phyloP scores from a whole-genome alignment of 2,113 vertebrate species.

The Echinops telfairi region DNA sequence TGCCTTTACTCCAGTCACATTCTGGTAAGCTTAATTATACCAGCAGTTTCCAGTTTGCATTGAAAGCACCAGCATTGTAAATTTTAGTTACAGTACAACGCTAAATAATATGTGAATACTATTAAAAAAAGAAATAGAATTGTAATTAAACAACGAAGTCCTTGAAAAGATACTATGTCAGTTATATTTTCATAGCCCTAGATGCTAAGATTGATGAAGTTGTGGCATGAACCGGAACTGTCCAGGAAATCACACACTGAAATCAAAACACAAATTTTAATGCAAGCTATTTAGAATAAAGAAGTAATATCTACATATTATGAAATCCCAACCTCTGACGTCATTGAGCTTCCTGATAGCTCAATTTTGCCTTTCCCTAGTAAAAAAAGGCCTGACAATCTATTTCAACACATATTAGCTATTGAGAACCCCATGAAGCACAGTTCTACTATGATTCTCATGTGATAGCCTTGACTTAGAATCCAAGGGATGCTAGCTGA shows the following conservation, averaged over 20 bases:
- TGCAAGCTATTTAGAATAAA: background rate
- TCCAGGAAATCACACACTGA: background rate
- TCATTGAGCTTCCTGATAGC: background rate
- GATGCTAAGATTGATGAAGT: background rate
- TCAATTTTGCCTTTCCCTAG: background rate
- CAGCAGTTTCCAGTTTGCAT: background rate
- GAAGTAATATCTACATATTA: background rate
- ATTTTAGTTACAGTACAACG: background rate
- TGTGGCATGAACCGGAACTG: background rate
- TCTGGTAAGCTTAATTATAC: background rate
- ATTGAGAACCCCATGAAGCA: no score
- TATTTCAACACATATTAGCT: no score
- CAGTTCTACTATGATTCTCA: no score
- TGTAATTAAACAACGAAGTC: background rate
- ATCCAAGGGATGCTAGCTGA: no score
- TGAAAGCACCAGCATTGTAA: slow-evolving; percentile 4
- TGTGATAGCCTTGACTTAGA: no score
- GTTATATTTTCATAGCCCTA: background rate
- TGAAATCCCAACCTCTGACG: background rate
- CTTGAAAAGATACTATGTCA: background rate
- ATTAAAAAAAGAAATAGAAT: background rate
- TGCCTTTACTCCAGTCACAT: background rate
- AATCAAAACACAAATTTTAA: background rate
- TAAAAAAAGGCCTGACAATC: background rate
- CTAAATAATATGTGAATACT: background rate